A percentile compares a stretch with the other conserved stretches of the same genome.
Conservation (phyloP, 2,797 vertebrate genomes). For the Oreochromis grahami region DNA sequence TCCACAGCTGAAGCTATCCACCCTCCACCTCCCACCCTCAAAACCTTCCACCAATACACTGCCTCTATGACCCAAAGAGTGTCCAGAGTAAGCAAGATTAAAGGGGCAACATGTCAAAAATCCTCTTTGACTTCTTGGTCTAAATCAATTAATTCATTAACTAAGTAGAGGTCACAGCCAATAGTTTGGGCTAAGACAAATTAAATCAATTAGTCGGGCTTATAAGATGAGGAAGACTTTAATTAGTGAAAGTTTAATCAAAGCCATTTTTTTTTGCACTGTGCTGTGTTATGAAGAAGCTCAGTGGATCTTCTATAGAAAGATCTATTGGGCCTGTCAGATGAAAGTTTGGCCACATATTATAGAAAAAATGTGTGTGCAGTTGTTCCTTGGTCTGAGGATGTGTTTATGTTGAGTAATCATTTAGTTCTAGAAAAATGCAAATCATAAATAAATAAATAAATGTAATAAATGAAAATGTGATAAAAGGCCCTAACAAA, state of each 20-base stretch:
- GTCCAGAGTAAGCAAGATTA: slow-evolving; percentile 64
- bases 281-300: slow-evolving; percentile 69
- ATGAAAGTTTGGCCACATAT: slow-evolving; percentile 8
- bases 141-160: slow-evolving; percentile 84
- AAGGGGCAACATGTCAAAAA: slow-evolving; percentile 70
- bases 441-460: slow-evolving; percentile 18
- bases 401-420: slow-evolving; percentile 8
- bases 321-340: slow-evolving; percentile 38
- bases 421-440: neutral
- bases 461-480: slow-evolving; percentile 32
- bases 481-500: slow-evolving; percentile 10
- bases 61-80: slow-evolving; percentile 20
- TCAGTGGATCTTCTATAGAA: slow-evolving; percentile 50
- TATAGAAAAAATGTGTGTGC: neutral
- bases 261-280: slow-evolving; percentile 62
- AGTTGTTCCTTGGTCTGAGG: neutral
- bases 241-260: slow-evolving; percentile 98
- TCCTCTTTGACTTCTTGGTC: slow-evolving; percentile 65
- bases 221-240: slow-evolving; percentile 89
- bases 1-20: neutral
- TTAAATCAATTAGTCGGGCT: slow-evolving; percentile 96
- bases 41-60: slow-evolving; percentile 29
- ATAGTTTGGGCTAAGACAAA: slow-evolving; percentile 76
- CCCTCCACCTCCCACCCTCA: neutral
- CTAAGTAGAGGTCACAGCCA: slow-evolving; percentile 79